Base-by-base conservation (phyloP, 2,797 vertebrate genomes). In the Artibeus lituratus region DNA sequence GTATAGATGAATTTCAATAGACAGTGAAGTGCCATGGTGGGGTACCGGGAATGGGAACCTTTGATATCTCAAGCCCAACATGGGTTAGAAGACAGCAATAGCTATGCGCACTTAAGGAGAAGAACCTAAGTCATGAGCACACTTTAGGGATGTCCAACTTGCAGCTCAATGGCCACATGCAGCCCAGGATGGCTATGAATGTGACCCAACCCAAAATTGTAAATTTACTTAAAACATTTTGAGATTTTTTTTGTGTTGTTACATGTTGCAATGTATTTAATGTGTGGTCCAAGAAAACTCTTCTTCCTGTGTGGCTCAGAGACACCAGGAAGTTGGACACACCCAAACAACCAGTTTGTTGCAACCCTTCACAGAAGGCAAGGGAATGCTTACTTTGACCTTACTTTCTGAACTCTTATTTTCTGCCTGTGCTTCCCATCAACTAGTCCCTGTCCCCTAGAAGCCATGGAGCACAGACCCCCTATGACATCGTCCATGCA, bases 371-470 rank as follows among this genome's bases (percentile, higher is more conserved):
- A 57, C 1, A 44, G 51, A 76, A 39, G 16, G 21, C 42, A 87
- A 90, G 35, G 2, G 7, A 87, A 53, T 53, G n/a, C 37, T 67
- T 51, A 39, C 18, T 73, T 73, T 67, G 26, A 59, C 2, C 15
- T 57, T 80, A 24, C 10, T 67, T 67, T 59, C 32, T 2, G 32
- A 49, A 16, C 37, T 49, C 37, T 67, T 18, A 59, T 44, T 84
- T 59, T 18, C 73, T 51, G 19, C 15, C 12, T 77, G 6, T n/a
- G 1, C 5, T 77, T 26, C 9, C 18, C 14, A 42, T 3, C 24
- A n/a, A 4, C 42, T 70, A 11, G 5, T 1, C 7, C 8, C 2
- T 15, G n/a, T 5, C 3, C 2, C 12, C 32, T 0, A 39, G 24
- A 59, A 67, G 18, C 1, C 9, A 22, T 5, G 37, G 2, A 57